Conservation (phyloP, 2,888 invertebrate genomes). For the Nemotelus nigrinus region DNA sequence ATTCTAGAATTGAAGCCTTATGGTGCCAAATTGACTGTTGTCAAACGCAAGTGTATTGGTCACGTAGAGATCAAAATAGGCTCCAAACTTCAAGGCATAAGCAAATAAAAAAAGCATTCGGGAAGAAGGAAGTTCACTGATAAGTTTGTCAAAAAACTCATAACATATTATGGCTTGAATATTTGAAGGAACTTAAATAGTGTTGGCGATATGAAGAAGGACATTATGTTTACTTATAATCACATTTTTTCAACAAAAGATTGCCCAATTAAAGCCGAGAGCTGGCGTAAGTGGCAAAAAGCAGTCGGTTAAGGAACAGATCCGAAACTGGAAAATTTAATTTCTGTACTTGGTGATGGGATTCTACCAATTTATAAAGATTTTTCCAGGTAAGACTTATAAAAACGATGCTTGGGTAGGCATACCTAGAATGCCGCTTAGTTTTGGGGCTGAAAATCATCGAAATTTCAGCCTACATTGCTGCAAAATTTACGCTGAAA, state of each 20-base stretch:
- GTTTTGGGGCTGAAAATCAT: neutral
- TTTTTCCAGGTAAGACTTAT: constrained; percentile 34
- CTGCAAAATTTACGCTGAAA: neutral
- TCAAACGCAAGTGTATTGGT: neutral
- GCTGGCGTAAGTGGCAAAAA: constrained; percentile 53
- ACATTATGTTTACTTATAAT: constrained; percentile 14
- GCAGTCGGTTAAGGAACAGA: neutral
- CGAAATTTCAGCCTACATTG: neutral
- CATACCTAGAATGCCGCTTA: neutral
- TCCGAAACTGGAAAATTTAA: neutral
- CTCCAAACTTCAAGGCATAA: constrained; percentile 1
- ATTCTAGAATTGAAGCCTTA: neutral
- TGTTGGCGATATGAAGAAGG: constrained; percentile 16
- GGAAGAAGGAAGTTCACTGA: neutral
- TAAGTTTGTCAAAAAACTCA: constrained; percentile 5
- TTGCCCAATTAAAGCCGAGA: constrained; percentile 52
- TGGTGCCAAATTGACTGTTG: neutral
- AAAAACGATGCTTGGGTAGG: constrained; percentile 32
- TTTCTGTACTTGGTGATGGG: neutral
- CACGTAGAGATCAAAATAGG: neutral
- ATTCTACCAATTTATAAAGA: constrained; percentile 45
- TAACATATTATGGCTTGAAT: constrained; percentile 1
- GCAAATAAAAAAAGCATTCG: constrained; percentile 4
- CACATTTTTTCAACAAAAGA: constrained; percentile 32
- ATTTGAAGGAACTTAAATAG: neutral